Percentiles rank a stretch among this genome's conserved stretches.
Conservation (phyloP, 2,113 vertebrate species). For the Phainopepla nitens region DNA sequence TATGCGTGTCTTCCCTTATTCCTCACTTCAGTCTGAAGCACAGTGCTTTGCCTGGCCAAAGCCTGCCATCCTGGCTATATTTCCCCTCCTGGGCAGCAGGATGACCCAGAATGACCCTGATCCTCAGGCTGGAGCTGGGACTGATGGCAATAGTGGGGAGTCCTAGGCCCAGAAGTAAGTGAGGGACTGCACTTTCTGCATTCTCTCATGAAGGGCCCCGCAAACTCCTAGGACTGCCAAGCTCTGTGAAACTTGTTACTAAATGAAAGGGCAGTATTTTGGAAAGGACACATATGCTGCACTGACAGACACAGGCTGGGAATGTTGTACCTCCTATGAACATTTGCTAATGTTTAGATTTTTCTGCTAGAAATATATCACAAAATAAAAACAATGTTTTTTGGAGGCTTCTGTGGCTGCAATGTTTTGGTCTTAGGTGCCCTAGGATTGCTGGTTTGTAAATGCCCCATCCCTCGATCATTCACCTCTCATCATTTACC, state of each 20-base stretch:
- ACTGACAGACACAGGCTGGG: neutral
- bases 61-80: neutral
- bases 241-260: neutral
- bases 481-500: neutral
- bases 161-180: too few relatives aligned
- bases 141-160: too few relatives aligned
- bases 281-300: neutral
- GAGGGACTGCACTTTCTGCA: neutral
- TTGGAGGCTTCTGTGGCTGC: neutral
- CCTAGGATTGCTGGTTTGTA: neutral
- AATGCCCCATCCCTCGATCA: neutral
- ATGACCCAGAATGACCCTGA: fast-evolving
- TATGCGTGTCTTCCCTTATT: neutral
- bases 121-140: neutral
- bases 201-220: neutral
- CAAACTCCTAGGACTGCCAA: neutral
- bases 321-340: neutral
- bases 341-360: neutral
- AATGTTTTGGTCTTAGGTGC: neutral
- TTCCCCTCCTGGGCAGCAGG: neutral
- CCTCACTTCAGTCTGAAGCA: neutral
- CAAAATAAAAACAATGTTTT: neutral
- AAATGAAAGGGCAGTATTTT: neutral
- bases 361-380: neutral
- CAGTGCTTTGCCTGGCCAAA: neutral